phyloP scores from a whole-genome alignment of 1,140 invertebrate genomes.

The Papilio dardanus region DNA sequence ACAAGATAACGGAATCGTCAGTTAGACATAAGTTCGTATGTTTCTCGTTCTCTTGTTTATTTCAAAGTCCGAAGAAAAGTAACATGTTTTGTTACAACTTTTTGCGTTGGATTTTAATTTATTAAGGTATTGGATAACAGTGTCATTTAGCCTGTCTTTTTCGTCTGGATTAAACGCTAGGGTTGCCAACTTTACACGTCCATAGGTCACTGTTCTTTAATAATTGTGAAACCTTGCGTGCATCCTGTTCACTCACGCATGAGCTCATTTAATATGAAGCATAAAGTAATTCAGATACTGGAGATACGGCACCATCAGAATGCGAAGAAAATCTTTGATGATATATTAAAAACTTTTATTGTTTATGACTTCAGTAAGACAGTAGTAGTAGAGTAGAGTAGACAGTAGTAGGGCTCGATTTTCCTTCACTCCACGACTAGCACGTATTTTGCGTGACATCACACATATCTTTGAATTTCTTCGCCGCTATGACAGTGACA shows the following conservation, averaged over 20 bases:
- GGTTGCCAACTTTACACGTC: constrained; percentile 4
- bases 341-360: background rate
- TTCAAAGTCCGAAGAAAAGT: background rate
- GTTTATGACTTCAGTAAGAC: too few species aligned
- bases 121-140: too few species aligned
- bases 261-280: constrained; percentile 26
- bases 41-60: constrained; percentile 13
- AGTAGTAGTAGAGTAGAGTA: too few species aligned
- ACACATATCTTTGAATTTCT: too few species aligned
- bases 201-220: constrained; percentile 31
- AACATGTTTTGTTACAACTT: background rate
- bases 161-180: too few species aligned
- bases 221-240: constrained; percentile 37
- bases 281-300: constrained; percentile 11
- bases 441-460: too few species aligned
- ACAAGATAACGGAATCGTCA: constrained; percentile 33
- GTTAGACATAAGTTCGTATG: constrained; percentile 30
- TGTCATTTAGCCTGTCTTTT: too few species aligned
- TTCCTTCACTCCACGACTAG: too few species aligned
- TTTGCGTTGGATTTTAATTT: too few species aligned
- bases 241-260: constrained; percentile 33
- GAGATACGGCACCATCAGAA: background rate
- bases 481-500: too few species aligned
- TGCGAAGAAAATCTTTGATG: background rate
- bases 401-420: too few species aligned